Conservation (phyloP, 2,888 invertebrate species). For the Agrochola lota region DNA sequence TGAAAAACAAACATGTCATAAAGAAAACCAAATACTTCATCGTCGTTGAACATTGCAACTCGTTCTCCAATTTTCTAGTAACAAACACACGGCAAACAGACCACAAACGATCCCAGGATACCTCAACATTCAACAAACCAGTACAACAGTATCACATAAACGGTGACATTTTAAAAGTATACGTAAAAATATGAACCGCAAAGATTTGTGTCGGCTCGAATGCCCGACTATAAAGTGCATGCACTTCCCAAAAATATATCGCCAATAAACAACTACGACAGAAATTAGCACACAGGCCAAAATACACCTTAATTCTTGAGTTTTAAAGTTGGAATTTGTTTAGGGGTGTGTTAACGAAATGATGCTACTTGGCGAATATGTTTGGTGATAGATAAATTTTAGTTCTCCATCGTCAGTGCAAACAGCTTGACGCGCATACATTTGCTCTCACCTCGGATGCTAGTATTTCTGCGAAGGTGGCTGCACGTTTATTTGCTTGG, state of each 20-base stretch:
- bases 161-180: slow-evolving; percentile 57
- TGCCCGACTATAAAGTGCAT: slow-evolving; percentile 78
- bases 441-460: slow-evolving; percentile 70
- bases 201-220: slow-evolving; percentile 77
- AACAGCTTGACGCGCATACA: slow-evolving; percentile 76
- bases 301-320: slow-evolving; percentile 59
- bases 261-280: slow-evolving; percentile 78
- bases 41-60: slow-evolving; percentile 15
- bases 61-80: slow-evolving; percentile 9
- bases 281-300: slow-evolving; percentile 39
- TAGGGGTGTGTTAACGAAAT: slow-evolving; percentile 69
- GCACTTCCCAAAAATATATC: slow-evolving; percentile 79
- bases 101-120: slow-evolving; percentile 38
- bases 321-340: slow-evolving; percentile 64
- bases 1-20: neutral
- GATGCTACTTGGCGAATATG: slow-evolving; percentile 77
- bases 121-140: slow-evolving; percentile 44
- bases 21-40: slow-evolving; percentile 12
- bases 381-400: slow-evolving; percentile 74
- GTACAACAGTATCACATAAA: slow-evolving; percentile 55
- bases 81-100: slow-evolving; percentile 34
- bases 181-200: slow-evolving; percentile 78
- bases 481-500: slow-evolving; percentile 51
- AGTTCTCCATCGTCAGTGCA: slow-evolving; percentile 75
- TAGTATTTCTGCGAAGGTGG: slow-evolving; percentile 48